Base-by-base conservation (phyloP, 1,140 invertebrate genomes). In the Probaryconus sp. region DNA sequence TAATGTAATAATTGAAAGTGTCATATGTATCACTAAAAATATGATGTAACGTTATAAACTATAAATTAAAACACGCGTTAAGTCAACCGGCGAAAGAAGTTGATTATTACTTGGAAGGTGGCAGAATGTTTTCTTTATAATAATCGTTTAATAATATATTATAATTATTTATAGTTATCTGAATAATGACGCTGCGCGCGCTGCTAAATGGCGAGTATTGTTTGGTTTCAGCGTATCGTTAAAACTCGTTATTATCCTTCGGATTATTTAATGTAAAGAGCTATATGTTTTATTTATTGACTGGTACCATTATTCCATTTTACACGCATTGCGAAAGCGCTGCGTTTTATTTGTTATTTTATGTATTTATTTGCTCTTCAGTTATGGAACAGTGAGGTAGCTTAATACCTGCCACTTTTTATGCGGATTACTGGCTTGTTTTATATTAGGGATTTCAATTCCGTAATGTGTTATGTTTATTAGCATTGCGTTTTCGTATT, bases 1-100 rank as follows among this genome's bases (percentile, higher is more conserved):
- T n/a, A n/a, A n/a, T 43, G 53, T 58, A 51, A 48, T 58, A 51
- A 58, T 68, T 43, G 64, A 58, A 68, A 58, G 53, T 68, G 45
- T 51, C 64, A 51, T 51, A 42, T 50, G 37, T 43, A 51, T 51
- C 45, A 51, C 53, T 56, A 68, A 67, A 56, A 33, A 30, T 31
- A 43, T 58, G 45, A 58, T 26, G 53, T 58, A 68, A 68, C 13
- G 45, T 33, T 51, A 68, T 68, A 24, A 50, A 56, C 31, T 42
- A 26, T 47, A 40, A 47, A 31, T 50, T 42, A 18, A 5, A 10
- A 18, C 11, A 31, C 17, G 45, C 10, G 18, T 67, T 40, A 56
- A 51, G 51, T 67, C 43, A 58, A 26, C 56, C 33, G 63, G 42
- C 50, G 50, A 65, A 40, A 65, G 30, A 55, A 55, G 61, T 48